Base-by-base conservation (phyloP, 2,113 vertebrate genomes). In the Phaetusa simplex region DNA sequence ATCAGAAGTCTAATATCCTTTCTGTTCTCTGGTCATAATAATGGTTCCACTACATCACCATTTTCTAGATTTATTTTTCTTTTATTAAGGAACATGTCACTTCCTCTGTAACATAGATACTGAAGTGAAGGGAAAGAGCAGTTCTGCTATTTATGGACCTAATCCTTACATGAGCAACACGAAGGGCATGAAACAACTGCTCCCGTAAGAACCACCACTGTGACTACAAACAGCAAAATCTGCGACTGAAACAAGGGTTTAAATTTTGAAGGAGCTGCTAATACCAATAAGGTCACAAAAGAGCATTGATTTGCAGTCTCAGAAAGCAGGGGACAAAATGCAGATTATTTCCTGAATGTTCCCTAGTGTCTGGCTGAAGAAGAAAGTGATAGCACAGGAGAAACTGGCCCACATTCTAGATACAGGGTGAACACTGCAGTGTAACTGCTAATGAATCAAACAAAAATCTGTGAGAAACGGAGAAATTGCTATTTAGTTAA, bases 61-160 rank as follows among this genome's bases (percentile, higher is more conserved):
- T 86, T 96, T 94, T 65, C 80, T 32, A 56, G 55, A 88, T 72
- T 79, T 83, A 76, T 86, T 96, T 91, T 94, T 69, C 42, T 86
- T 95, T 95, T 79, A 84, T 73, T 66, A 66, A 84, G 50, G 59
- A 87, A 71, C 14, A 19, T 32, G 47, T 53, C 74, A 84, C 34
- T 81, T 92, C 76, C 45, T 91, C 49, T 70, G 34, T 19, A 56
- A 11, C 56, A 78, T 12, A 66, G 72, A 45, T 65, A 80, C 14
- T 13, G 53, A 83, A 96, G 93, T 2, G 42, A 82, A 86, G 53
- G 72, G 49, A 64, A 76, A 38, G 42, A 87, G 42, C 34, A 12
- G 8, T 58, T 71, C 32, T 74, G n/a, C 23, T 76, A 34, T 59
- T 79, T 42, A 61, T 47, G 70, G 53, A 47, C 36, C 42, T 50